Percentiles rank a stretch among this genome's conserved stretches.
These are phyloP conservation scores for Sus scrofa DNA, from an alignment of 2,113 vertebrate species.

Conservation along the genomic window DNA sequence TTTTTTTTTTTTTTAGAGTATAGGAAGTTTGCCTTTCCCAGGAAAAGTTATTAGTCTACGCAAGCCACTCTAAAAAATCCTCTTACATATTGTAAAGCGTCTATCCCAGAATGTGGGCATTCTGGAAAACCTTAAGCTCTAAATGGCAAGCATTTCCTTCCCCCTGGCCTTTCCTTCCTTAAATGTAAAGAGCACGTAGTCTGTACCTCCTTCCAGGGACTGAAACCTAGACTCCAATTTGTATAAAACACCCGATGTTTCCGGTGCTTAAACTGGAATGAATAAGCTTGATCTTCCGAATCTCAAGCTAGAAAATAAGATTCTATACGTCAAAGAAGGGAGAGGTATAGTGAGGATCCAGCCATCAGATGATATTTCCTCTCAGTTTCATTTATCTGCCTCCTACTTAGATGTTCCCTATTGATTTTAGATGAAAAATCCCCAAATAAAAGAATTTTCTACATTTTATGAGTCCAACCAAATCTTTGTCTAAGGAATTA, in stretches of 20 bases:
- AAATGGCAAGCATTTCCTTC: not conserved
- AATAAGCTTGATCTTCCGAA: conserved; percentile 5
- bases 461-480: conserved; percentile 82
- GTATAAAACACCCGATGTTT: not conserved
- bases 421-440: conserved; percentile 20
- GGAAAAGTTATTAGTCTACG: not conserved
- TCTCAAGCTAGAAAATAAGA: not conserved
- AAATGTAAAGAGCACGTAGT: not conserved
- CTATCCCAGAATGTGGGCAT: not conserved
- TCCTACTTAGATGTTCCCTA: not conserved
- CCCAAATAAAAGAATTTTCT: conserved; percentile 67
- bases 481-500: conserved; percentile 69
- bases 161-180: not conserved
- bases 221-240: conserved; percentile 2
- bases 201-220: not conserved
- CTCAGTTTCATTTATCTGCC: not conserved
- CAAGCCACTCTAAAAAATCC: not conserved
- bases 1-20: not conserved
- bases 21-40: not conserved
- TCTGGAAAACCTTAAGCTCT: conserved; percentile 33
- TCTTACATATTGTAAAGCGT: not conserved
- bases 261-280: not conserved
- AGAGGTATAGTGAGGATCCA: not conserved
- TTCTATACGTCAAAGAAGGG: not conserved
- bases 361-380: not conserved